Percentiles rank a stretch among this genome's conserved stretches.
phyloP scores from a whole-genome alignment of 2,888 invertebrate genomes.

The Dolichopus griseipennis region DNA sequence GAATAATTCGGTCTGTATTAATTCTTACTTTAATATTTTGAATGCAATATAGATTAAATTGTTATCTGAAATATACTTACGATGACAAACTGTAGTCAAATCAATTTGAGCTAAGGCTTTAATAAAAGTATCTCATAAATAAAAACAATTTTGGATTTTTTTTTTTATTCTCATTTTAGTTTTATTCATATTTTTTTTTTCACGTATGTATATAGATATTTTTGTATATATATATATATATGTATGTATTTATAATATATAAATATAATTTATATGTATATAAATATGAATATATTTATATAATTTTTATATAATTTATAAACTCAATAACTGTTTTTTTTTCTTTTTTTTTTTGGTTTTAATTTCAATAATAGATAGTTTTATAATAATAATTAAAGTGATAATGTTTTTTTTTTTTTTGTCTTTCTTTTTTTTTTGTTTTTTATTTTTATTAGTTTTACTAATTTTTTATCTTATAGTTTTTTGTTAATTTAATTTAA shows the following conservation, averaged over 20 bases:
- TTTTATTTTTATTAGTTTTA: not conserved
- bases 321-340: not conserved
- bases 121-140: too few species aligned
- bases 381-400: constrained; percentile 6
- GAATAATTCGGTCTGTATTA: too few species aligned
- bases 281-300: not conserved
- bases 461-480: not conserved
- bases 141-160: too few species aligned
- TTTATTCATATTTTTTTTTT: not conserved
- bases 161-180: not conserved
- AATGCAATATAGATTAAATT: too few species aligned
- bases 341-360: not conserved
- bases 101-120: too few species aligned
- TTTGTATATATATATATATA: not conserved
- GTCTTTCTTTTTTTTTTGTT: not conserved
- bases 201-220: not conserved
- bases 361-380: not conserved
- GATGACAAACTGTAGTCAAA: too few species aligned
- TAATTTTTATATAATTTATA: not conserved
- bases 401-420: not conserved
- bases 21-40: too few species aligned
- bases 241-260: not conserved
- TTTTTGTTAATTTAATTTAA: constrained; percentile 1
- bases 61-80: too few species aligned
- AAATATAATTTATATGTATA: not conserved